A percentile compares a stretch with the other conserved stretches of the same genome.
These are phyloP conservation scores for Chaetophractus vellerosus DNA, from an alignment of 2,797 vertebrate species.

Conservation along the genomic window DNA sequence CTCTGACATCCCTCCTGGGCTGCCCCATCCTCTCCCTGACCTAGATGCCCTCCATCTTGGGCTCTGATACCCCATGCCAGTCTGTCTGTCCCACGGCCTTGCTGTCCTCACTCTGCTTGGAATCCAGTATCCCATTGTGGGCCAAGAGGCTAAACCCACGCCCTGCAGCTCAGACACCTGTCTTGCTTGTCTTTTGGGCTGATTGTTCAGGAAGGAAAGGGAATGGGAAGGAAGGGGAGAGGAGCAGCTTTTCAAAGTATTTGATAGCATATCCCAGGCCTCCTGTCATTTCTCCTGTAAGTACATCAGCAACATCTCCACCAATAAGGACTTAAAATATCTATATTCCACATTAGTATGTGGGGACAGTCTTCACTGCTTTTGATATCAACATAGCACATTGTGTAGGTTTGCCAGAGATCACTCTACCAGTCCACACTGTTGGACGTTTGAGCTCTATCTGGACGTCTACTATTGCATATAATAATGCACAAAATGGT, in stretches of 20 bases:
- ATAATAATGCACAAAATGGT: too few species aligned
- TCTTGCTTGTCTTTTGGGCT: not conserved
- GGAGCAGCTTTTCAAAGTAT: not conserved
- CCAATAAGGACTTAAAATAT: not conserved
- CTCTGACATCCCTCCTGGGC: not conserved
- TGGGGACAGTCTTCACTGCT: too few species aligned
- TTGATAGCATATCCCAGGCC: not conserved
- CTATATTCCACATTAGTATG: too few species aligned
- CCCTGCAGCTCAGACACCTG: not conserved
- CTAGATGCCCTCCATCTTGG: too few species aligned
- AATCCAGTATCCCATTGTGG: not conserved
- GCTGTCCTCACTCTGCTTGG: not conserved
- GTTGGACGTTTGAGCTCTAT: too few species aligned
- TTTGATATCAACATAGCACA: too few species aligned
- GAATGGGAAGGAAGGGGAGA: not conserved
- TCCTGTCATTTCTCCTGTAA: not conserved
- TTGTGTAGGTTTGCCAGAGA: too few species aligned
- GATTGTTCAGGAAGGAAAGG: not conserved
- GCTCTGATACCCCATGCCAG: too few species aligned
- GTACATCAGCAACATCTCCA: not conserved
- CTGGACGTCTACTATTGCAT: too few species aligned
- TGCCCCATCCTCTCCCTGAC: not conserved
- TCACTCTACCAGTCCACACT: too few species aligned
- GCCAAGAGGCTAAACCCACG: too few species aligned
- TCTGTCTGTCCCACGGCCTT: fast-evolving